Percentiles rank a stretch among this genome's conserved stretches.
Conservation (phyloP, 2,888 invertebrate species). For the Eilema caniola region DNA sequence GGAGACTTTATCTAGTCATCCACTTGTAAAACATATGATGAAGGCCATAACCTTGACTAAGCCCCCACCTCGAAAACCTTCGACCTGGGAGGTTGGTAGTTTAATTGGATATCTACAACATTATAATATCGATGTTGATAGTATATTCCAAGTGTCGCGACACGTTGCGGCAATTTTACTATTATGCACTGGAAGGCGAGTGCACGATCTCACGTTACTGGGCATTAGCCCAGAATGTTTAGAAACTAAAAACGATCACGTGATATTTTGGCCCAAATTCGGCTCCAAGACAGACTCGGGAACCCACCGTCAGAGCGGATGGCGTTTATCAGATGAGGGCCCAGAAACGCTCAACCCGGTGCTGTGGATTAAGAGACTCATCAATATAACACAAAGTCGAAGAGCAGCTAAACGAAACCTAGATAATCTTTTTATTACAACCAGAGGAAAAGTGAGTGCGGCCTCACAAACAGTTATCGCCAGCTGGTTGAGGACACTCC, state of each 20-base stretch:
- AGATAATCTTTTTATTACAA: too few relatives aligned
- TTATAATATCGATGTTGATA: too few relatives aligned
- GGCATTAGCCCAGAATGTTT: neutral
- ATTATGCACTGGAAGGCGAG: constrained; percentile 1
- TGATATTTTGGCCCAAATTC: constrained; percentile 6
- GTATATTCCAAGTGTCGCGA: neutral
- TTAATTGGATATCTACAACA: neutral
- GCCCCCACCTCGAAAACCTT: neutral
- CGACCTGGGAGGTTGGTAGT: neutral
- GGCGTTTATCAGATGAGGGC: neutral
- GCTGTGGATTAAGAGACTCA: too few relatives aligned
- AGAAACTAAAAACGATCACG: neutral
- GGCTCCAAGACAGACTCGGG: constrained; percentile 3
- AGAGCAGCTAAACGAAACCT: too few relatives aligned
- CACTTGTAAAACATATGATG: too few relatives aligned
- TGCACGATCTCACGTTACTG: constrained; percentile 12
- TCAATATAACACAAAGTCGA: too few relatives aligned
- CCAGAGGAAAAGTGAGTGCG: too few relatives aligned
- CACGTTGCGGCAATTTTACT: neutral
- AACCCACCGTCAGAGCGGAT: neutral
- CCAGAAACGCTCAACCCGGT: too few relatives aligned
- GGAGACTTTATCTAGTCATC: neutral
- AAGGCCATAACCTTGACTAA: neutral
- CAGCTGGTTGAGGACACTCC: too few relatives aligned
- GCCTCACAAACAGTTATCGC: constrained; percentile 2